Conservation (phyloP, 1,140 invertebrate genomes). For the Campodea augens region DNA sequence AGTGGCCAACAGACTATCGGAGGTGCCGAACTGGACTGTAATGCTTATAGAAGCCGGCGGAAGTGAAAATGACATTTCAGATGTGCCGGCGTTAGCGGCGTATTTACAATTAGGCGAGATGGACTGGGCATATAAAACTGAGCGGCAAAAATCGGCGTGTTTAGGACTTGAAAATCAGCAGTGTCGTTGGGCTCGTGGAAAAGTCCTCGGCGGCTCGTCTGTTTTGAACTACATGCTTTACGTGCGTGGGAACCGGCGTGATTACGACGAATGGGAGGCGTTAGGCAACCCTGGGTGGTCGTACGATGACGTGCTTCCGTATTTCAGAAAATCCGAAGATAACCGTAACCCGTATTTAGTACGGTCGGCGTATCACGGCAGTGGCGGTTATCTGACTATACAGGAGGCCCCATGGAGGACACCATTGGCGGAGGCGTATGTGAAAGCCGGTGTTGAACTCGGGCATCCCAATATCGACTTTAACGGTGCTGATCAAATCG, state of each 20-base stretch:
- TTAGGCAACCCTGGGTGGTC: conserved; percentile 34
- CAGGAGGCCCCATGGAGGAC: conserved; percentile 10
- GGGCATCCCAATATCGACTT: conserved; percentile 30
- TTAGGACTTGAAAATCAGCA: conserved; percentile 25
- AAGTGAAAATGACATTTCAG: conserved; percentile 16
- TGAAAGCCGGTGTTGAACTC: conserved; percentile 28
- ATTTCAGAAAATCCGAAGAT: conserved; percentile 29
- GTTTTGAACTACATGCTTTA: conserved; percentile 68
- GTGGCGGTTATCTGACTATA: conserved; percentile 6
- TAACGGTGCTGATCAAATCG: conserved; percentile 28
- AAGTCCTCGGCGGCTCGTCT: conserved; percentile 58
- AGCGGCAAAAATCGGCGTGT: conserved; percentile 33
- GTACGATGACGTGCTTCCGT: conserved; percentile 35
- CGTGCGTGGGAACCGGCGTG: conserved; percentile 40
- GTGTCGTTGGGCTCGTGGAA: conserved; percentile 49
- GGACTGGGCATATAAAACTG: conserved; percentile 47
- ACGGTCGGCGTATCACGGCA: conserved; percentile 9
- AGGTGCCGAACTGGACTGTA: conserved; percentile 20
- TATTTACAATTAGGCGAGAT: conserved; percentile 35
- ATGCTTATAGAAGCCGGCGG: conserved; percentile 27
- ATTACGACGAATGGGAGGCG: conserved; percentile 41
- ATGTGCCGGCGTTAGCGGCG: conserved; percentile 33
- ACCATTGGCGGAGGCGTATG: conserved; percentile 23
- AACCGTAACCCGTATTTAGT: conserved; percentile 18
- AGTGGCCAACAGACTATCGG: conserved; percentile 28